Evolutionary conservation across 1,140 invertebrate species (phyloP).

Genomic region (Bemisia tabaci): DNA sequence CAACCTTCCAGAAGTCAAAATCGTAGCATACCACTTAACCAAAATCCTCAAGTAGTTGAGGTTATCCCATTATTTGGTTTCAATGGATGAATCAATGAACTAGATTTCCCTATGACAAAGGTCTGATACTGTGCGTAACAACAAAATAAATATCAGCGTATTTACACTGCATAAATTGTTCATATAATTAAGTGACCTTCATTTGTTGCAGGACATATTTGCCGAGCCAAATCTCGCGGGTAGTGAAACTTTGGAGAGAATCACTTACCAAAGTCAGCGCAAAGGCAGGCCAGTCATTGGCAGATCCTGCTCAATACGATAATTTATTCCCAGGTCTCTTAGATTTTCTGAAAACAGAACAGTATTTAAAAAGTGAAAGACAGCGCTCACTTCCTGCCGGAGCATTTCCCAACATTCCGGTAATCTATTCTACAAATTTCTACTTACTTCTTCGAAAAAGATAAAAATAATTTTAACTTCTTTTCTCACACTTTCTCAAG

Average conservation of each 20-base stretch:
- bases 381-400: slow-evolving; percentile 38
- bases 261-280: slow-evolving; percentile 56
- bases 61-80: too few relatives aligned
- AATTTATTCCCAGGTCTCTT: slow-evolving; percentile 86
- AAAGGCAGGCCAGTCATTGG: slow-evolving; percentile 83
- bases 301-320: slow-evolving; percentile 89
- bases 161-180: too few relatives aligned
- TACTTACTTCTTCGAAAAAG: not conserved
- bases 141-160: too few relatives aligned
- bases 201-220: slow-evolving; percentile 60
- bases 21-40: too few relatives aligned
- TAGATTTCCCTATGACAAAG: too few relatives aligned
- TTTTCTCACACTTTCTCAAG: too few relatives aligned
- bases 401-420: slow-evolving; percentile 33
- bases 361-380: slow-evolving; percentile 42
- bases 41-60: too few relatives aligned
- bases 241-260: slow-evolving; percentile 74
- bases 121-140: too few relatives aligned
- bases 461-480: slow-evolving; percentile 9
- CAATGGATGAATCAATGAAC: too few relatives aligned
- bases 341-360: slow-evolving; percentile 62
- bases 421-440: slow-evolving; percentile 21
- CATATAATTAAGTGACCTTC: not conserved
- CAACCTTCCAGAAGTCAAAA: too few relatives aligned
- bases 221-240: slow-evolving; percentile 71